Conservation (phyloP, 2,888 invertebrate species). For the Athalia cordata region DNA sequence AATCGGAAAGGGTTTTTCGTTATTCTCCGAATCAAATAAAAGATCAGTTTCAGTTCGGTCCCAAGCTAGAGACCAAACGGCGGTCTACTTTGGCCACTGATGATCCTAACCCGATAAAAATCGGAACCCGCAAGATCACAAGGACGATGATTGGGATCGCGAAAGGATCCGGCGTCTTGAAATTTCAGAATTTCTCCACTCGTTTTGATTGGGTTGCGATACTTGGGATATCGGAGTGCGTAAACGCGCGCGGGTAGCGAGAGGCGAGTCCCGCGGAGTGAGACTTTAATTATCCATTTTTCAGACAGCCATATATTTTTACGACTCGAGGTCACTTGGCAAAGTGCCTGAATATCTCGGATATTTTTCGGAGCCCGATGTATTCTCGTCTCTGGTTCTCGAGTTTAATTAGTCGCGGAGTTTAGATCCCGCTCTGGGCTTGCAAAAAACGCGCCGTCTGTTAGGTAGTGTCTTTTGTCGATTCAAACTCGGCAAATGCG, state of each 20-base stretch:
- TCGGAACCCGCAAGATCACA: no score
- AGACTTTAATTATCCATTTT: constrained; percentile 41
- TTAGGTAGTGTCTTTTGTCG: no score
- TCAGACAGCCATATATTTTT: constrained; percentile 41
- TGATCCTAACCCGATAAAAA: no score
- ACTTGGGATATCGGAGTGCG: not conserved
- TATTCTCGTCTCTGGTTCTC: not conserved
- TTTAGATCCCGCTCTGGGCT: no score
- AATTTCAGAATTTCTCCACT: not conserved
- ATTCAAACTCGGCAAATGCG: no score
- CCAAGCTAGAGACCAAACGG: no score
- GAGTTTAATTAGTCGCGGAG: constrained; percentile 8
- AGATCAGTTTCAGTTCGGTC: no score
- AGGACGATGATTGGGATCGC: not conserved
- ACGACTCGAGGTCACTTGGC: constrained; percentile 64
- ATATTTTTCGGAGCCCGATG: constrained; percentile 60
- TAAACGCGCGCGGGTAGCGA: not conserved
- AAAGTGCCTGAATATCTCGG: constrained; percentile 65
- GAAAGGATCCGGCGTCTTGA: not conserved
- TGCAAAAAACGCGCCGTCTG: not conserved
- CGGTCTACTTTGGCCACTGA: no score
- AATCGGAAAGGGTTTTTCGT: no score
- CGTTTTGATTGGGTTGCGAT: not conserved
- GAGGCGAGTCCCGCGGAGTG: not conserved
- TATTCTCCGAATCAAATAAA: no score